A percentile compares a stretch with the other conserved stretches of the same genome.
phyloP scores from a whole-genome alignment of 2,113 vertebrate genomes.

The Centropristis striata region DNA sequence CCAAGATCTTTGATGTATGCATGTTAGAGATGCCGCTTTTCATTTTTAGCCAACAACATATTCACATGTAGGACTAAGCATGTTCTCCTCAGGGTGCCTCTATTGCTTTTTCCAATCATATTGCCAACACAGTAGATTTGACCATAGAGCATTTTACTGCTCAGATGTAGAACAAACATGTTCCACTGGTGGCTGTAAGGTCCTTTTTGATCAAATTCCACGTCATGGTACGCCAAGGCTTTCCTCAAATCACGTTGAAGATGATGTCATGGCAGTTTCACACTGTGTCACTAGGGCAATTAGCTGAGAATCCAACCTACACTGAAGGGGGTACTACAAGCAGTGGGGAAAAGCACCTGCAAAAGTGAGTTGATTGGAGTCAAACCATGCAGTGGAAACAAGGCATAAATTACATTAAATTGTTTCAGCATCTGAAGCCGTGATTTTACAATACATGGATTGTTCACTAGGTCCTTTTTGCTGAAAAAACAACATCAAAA shows the following conservation, averaged over 20 bases:
- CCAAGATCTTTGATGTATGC: background rate
- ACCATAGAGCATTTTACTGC: background rate
- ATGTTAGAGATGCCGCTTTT: background rate
- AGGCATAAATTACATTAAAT: background rate
- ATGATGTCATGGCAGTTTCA: too few species aligned
- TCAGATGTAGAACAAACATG: background rate
- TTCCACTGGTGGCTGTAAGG: background rate
- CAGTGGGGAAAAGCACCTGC: too few species aligned
- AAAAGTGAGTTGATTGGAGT: too few species aligned
- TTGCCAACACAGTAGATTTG: background rate
- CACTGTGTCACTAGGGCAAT: too few species aligned
- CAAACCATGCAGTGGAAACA: too few species aligned
- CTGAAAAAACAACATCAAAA: background rate
- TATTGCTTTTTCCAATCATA: background rate
- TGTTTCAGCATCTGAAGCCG: background rate
- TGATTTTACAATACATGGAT: background rate
- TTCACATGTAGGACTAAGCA: background rate
- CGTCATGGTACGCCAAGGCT: too few species aligned
- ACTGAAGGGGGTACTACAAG: too few species aligned
- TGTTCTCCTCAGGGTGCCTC: background rate
- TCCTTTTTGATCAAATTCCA: background rate
- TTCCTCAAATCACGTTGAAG: too few species aligned
- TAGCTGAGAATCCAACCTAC: too few species aligned
- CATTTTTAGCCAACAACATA: background rate
- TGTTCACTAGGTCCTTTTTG: background rate